A percentile compares a stretch with the other conserved stretches of the same genome.
Evolutionary conservation across 2,888 invertebrate genomes (phyloP).

Genomic region (Diarsia rubi): DNA sequence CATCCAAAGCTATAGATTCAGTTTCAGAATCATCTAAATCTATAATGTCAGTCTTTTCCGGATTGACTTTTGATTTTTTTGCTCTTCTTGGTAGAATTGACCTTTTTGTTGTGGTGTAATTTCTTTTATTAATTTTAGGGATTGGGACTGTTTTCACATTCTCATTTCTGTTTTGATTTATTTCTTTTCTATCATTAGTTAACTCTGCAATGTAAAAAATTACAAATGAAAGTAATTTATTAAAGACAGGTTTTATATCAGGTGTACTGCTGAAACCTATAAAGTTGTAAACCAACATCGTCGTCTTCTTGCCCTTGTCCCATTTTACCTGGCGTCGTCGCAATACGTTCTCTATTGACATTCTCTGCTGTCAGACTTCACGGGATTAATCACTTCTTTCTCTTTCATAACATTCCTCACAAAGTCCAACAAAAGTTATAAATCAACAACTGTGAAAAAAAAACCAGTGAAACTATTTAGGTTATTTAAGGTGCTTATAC

Average conservation of each 20-base stretch:
- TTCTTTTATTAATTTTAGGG: background rate
- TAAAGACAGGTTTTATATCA: background rate
- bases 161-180: background rate
- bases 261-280: background rate
- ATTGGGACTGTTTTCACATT: background rate
- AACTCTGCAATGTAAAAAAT: slow-evolving; percentile 29
- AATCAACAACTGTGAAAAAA: background rate
- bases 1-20: slow-evolving; percentile 60
- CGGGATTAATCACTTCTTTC: too few relatives aligned
- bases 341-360: too few relatives aligned
- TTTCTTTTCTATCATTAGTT: slow-evolving; percentile 19
- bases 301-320: too few relatives aligned
- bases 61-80: background rate
- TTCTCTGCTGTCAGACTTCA: too few relatives aligned
- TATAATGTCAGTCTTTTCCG: slow-evolving; percentile 63
- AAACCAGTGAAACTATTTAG: background rate
- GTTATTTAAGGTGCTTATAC: background rate
- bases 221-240: background rate
- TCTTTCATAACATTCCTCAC: too few relatives aligned
- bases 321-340: too few relatives aligned
- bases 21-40: slow-evolving; percentile 63
- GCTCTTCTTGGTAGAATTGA: too few relatives aligned
- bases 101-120: background rate
- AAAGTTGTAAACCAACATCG: too few relatives aligned
- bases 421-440: too few relatives aligned